These are phyloP conservation scores for Pampus argenteus DNA, from an alignment of 2,797 vertebrate species.

Conservation along the genomic window DNA sequence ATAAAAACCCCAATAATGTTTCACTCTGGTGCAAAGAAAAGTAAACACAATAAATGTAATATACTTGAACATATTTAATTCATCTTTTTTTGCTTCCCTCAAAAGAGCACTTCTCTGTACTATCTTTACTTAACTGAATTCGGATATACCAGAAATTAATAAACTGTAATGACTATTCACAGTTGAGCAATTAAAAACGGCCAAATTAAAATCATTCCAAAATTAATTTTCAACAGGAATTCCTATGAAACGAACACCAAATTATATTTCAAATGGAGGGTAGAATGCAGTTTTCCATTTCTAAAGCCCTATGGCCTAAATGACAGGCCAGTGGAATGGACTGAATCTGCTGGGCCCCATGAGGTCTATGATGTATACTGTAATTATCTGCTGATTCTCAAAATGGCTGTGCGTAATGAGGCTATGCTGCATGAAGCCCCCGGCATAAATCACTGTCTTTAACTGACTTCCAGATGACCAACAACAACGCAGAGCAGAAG, in stretches of 20 bases:
- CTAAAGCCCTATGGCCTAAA: slow-evolving; percentile 66
- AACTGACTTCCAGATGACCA: slow-evolving; percentile 83
- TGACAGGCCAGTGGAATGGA: slow-evolving; percentile 76
- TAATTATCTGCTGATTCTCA: slow-evolving; percentile 90
- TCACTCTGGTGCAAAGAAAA: background rate
- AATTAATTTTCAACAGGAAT: slow-evolving; percentile 33
- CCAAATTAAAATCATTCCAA: slow-evolving; percentile 37
- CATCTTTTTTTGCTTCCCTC: slow-evolving; percentile 24
- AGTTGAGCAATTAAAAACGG: slow-evolving; percentile 45
- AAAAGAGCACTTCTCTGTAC: slow-evolving; percentile 19
- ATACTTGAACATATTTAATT: background rate
- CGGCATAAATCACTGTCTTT: slow-evolving; percentile 87
- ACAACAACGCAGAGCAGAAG: slow-evolving; percentile 73
- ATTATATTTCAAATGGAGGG: slow-evolving; percentile 48
- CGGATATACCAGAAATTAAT: slow-evolving; percentile 34
- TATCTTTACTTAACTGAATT: slow-evolving; percentile 16
- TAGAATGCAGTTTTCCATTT: slow-evolving; percentile 64
- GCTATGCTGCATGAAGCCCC: slow-evolving; percentile 80
- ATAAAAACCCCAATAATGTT: slow-evolving; percentile 17
- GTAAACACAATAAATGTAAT: slow-evolving; percentile 27
- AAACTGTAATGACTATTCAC: slow-evolving; percentile 46
- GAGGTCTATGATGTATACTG: slow-evolving; percentile 87
- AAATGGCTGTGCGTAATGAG: slow-evolving; percentile 88
- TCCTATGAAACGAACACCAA: slow-evolving; percentile 44
- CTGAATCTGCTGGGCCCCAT: slow-evolving; percentile 74